These are phyloP conservation scores for Mormyrops attenuatus DNA, from an alignment of 2,797 vertebrate species.

Conservation along the genomic window DNA sequence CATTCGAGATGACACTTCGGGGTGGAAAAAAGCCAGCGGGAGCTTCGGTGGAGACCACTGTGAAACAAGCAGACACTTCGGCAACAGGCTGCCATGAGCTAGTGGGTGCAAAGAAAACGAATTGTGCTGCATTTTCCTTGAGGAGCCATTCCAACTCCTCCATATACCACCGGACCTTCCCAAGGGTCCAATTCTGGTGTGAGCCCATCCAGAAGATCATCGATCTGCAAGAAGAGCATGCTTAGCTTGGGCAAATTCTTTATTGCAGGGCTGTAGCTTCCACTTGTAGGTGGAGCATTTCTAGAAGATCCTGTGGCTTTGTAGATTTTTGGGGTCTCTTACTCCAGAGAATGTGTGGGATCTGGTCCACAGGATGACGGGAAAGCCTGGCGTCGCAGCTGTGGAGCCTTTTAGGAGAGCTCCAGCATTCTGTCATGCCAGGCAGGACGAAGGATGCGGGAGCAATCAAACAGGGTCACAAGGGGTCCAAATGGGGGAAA, in stretches of 20 bases:
- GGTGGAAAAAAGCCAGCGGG: background rate
- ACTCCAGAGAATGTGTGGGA: background rate
- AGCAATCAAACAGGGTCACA: background rate
- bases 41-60: background rate
- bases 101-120: background rate
- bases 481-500: background rate
- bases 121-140: background rate
- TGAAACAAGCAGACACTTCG: background rate
- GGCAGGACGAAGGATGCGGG: background rate
- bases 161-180: background rate
- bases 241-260: background rate
- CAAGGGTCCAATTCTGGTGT: background rate
- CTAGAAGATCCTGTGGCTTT: background rate
- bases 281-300: background rate
- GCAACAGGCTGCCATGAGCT: background rate
- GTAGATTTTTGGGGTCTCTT: background rate
- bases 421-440: background rate
- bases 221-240: too few species aligned
- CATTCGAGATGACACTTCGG: background rate
- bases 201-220: too few species aligned
- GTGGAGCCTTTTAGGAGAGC: background rate
- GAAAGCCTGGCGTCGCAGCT: background rate
- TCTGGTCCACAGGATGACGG: background rate
- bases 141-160: background rate
- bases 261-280: background rate